Evolutionary conservation across 1,140 invertebrate genomes (phyloP), one percentile per base, ranked within the genome.

Genomic region (Stenopsyche tienmushanensis): DNA sequence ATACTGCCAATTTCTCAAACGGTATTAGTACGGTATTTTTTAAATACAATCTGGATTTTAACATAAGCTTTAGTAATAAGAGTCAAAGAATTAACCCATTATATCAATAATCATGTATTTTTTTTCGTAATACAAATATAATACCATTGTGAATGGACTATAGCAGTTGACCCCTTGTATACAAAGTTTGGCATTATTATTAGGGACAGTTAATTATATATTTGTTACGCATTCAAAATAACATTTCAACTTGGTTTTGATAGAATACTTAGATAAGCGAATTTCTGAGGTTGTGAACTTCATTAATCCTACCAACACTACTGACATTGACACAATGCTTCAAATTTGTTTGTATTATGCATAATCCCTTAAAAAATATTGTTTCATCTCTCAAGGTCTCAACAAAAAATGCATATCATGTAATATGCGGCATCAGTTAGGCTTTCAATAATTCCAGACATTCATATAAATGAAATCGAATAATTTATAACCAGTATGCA

Each of bases 161-260:
- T 60, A 47, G 17, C 10, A 20, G 29, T 21, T 47, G 13, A 23
- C 42, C 57, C 57, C 57, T 29, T 47, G 15, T 29, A 23, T 29
- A 17, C n/a, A 34, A 60, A 60, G 42, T 60, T 60, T 60, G 57
- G 41, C 57, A 60, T 60, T 60, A 47, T 60, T 60, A 60, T 60
- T 60, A 60, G 57, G 57, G 57, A 60, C 57, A 60, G 57, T 47
- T 60, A 60, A 60, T 60, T 60, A 60, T 60, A 60, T 60, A 60
- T 60, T 60, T 60, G 57, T 60, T 60, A 60, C 57, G 57, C 57
- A 20, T 60, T 60, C 42, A 60, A 60, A 60, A 60, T 49, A 60
- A 60, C 57, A 60, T 60, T 60, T 60, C 57, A 60, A 60, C 57
- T 47, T 45, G 21, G 24, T 34, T 60, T 49, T 34, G 57, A 60